Evolutionary conservation across 2,113 vertebrate species (phyloP).

Genomic region (Melanerpes formicivorus): DNA sequence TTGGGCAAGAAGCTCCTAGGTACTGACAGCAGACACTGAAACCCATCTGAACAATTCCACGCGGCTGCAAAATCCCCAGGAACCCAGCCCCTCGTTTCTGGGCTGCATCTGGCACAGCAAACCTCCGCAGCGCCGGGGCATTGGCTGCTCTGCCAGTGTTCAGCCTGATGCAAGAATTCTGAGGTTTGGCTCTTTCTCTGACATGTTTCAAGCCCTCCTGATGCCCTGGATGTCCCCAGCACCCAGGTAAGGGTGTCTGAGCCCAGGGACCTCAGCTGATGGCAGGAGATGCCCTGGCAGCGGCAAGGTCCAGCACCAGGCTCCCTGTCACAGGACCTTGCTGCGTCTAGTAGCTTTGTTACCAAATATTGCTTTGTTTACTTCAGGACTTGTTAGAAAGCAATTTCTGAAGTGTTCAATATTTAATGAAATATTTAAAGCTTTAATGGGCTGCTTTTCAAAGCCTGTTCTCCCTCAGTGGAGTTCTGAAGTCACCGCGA

Average conservation of each 20-base stretch:
- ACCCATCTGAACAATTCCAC: neutral
- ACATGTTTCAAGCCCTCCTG: neutral
- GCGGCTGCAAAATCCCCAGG: neutral
- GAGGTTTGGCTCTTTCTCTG: neutral
- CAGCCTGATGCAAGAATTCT: neutral
- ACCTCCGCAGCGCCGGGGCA: fast-evolving
- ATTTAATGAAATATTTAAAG: conserved; percentile 76
- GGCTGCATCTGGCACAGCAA: neutral
- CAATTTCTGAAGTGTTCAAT: conserved; percentile 73
- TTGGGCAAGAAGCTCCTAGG: neutral
- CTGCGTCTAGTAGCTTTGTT: conserved; percentile 37
- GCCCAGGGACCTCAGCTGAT: neutral
- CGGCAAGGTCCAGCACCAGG: too few relatives aligned
- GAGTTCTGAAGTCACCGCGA: neutral
- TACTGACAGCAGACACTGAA: neutral
- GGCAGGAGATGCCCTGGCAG: neutral
- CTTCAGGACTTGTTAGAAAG: conserved; percentile 68
- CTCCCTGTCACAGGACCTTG: neutral
- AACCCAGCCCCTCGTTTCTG: neutral
- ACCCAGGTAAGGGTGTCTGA: neutral
- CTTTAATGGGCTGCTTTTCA: conserved; percentile 67
- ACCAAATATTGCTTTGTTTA: conserved; percentile 71
- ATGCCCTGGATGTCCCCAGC: neutral
- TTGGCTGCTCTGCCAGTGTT: fast-evolving
- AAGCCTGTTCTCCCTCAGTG: conserved; percentile 20